Conservation (phyloP, 2,113 vertebrate genomes). For the Pseudolaguvia tuberculata region DNA sequence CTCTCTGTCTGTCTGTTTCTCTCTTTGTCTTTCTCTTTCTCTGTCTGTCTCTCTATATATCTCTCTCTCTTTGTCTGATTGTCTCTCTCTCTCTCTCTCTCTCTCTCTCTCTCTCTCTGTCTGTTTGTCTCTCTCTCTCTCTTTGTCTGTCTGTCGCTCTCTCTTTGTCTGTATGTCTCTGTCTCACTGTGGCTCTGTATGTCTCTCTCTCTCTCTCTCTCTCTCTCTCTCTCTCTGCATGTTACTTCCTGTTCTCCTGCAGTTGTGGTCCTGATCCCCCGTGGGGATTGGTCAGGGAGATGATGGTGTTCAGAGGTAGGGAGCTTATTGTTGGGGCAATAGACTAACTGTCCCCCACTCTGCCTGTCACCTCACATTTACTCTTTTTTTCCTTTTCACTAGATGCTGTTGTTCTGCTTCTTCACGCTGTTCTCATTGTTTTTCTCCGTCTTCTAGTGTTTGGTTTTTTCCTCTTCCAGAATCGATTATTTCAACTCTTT, state of each 20-base stretch:
- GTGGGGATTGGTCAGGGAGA: slow-evolving; percentile 63
- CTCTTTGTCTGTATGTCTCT: not conserved
- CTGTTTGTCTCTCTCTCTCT: not conserved
- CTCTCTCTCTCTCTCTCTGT: too few relatives aligned
- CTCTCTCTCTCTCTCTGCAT: slow-evolving; percentile 51
- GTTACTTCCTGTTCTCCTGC: slow-evolving; percentile 71
- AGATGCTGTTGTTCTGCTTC: slow-evolving; percentile 61
- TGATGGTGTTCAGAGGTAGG: slow-evolving; percentile 48
- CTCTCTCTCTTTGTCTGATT: too few relatives aligned
- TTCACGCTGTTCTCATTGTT: slow-evolving; percentile 50
- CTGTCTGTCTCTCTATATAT: not conserved
- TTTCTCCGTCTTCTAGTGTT: not conserved
- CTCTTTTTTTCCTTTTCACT: slow-evolving; percentile 61
- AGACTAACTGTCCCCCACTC: slow-evolving; percentile 71
- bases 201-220: not conserved
- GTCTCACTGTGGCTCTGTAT: too few relatives aligned
- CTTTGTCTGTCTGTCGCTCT: not conserved
- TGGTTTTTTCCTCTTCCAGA: slow-evolving; percentile 56
- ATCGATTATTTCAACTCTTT: slow-evolving; percentile 67
- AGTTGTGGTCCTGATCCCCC: slow-evolving; percentile 68
- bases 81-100: too few relatives aligned
- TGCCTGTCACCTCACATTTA: slow-evolving; percentile 73
- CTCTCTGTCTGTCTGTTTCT: too few relatives aligned
- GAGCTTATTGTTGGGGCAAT: slow-evolving; percentile 73
- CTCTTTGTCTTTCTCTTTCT: not conserved